Evolutionary conservation across 35 echinoderm and acorn worm genomes (phyloP), one percentile per base, ranked within the genome.

Genomic region (Apostichopus parvimensis): DNA sequence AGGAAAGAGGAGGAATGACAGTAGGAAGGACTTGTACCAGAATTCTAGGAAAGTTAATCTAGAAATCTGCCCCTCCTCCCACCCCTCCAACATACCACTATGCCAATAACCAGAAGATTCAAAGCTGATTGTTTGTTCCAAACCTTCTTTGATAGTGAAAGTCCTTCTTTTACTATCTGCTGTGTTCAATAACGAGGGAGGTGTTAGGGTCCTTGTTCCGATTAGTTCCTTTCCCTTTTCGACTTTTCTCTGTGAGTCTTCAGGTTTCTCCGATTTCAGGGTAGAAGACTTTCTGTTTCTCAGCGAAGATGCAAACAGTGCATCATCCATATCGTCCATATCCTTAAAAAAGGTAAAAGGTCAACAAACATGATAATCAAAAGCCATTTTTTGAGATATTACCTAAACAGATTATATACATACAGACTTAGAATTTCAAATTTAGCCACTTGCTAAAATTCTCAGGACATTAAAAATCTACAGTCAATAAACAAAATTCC

Each of bases 311-410:
- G 93, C 88, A 89, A 97, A 97, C 14, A 97, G 87, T 6, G 91
- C 93, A 86, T 97, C 93, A 77, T 97, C 95, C 95, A 97, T 97
- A 34, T 94, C 95, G 86, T 97, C 95, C 95, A 97, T 97, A 78
- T 93, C 95, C 95, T 97, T 21, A 79, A 21, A 87, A 18, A 25
- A 92, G 53, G 56, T 12, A 73, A 20, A 54, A 61, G 0, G 12
- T 9, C 7, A 61, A 61, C 1, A 8, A 61, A 61, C 7, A 61
- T 9, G 12, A 0, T 9, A 0, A 61, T 61, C 58, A 0, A 45
- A 45, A 61, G 11, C 58, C 58, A 61, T 12, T 61, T 61, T 61
- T 8, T 6, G 34, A 45, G 34, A 45, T 45, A 45, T 45, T 45
- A 4, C 34, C 3, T 45, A 45, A 45, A 45, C 34, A 45, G 34